Evolutionary conservation across 2,113 vertebrate species (phyloP).

Genomic region (Ciconia boyciana): DNA sequence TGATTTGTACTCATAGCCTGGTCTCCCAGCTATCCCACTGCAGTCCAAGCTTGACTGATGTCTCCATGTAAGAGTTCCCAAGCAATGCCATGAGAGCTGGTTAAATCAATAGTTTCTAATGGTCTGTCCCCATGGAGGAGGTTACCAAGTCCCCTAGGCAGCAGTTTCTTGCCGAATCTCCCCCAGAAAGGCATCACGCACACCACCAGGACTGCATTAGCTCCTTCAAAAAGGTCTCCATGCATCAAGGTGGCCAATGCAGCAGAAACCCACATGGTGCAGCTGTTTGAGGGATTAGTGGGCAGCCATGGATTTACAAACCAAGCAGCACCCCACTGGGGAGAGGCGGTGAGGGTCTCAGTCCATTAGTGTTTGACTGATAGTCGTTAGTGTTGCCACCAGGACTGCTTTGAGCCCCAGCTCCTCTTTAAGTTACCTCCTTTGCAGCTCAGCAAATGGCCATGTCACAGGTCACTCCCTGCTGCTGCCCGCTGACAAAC

Average conservation of each 20-base stretch:
- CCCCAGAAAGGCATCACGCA: neutral
- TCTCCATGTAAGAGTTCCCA: neutral
- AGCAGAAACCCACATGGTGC: neutral
- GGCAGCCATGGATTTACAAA: neutral
- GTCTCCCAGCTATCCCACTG: neutral
- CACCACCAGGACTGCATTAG: neutral
- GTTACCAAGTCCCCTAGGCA: neutral
- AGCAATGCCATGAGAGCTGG: neutral
- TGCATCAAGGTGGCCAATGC: neutral
- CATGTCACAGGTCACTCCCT: neutral
- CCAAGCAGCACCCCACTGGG: neutral
- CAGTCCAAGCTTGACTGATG: neutral
- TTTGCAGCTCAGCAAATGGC: neutral
- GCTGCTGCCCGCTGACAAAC: neutral
- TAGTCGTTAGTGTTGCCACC: neutral
- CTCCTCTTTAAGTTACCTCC: neutral
- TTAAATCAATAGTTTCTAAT: neutral
- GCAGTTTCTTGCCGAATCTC: neutral
- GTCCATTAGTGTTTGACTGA: neutral
- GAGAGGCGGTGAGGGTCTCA: fast-evolving
- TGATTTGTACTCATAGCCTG: fast-evolving
- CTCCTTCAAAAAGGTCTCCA: neutral
- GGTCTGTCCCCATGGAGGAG: neutral
- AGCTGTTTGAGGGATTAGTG: neutral
- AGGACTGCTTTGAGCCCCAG: neutral